Evolutionary conservation across 2,113 vertebrate genomes (phyloP).

Genomic region (Brachionichthys hirsutus): DNA sequence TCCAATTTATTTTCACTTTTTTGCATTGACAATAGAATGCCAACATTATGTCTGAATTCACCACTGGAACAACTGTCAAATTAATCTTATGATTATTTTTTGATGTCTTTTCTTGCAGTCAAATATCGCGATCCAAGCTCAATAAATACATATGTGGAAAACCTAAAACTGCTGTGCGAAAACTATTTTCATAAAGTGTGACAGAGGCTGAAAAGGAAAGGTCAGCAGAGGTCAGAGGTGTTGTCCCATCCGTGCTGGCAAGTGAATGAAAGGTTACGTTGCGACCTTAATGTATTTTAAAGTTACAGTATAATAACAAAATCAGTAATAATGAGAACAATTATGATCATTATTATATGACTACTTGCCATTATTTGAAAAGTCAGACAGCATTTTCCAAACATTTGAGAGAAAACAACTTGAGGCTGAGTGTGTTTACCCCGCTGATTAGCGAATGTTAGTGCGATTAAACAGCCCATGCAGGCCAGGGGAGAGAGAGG

Average conservation of each 20-base stretch:
- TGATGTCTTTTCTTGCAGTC: no score
- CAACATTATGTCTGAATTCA: no score
- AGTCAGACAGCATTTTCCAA: slow-evolving; percentile 51
- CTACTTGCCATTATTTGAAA: background rate
- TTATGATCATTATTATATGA: background rate
- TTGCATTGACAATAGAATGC: no score
- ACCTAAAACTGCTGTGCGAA: background rate
- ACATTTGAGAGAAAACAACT: slow-evolving; percentile 43
- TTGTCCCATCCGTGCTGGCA: background rate
- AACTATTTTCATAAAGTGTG: background rate
- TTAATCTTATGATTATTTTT: no score
- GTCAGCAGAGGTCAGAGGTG: slow-evolving; percentile 8
- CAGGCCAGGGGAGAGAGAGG: slow-evolving; percentile 52
- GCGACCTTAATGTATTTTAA: background rate
- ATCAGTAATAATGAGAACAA: background rate
- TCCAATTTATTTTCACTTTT: no score
- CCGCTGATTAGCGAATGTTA: slow-evolving; percentile 13
- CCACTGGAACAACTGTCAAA: no score
- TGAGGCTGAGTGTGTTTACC: background rate
- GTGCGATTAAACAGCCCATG: slow-evolving; percentile 19
- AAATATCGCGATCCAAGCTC: background rate
- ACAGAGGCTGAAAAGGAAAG: slow-evolving; percentile 1
- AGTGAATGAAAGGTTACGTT: background rate
- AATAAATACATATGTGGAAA: background rate
- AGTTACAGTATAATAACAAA: no score